phyloP scores from a whole-genome alignment of 2,797 vertebrate genomes.

The Lacerta agilis region DNA sequence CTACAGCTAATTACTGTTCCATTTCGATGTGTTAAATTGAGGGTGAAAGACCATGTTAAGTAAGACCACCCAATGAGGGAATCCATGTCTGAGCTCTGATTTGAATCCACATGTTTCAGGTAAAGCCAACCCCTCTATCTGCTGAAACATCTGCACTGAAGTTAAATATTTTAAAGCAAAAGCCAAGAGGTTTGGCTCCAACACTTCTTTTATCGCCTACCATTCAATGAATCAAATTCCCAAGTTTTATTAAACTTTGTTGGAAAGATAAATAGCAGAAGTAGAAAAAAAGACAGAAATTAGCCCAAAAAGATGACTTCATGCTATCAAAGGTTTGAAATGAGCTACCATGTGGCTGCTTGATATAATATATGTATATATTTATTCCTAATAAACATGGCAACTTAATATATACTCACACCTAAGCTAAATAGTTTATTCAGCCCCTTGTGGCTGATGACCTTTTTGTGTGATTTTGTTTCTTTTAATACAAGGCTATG shows the following conservation, averaged over 20 bases:
- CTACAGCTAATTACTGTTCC: neutral
- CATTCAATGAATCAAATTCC: constrained; percentile 9
- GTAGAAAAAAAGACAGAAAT: neutral
- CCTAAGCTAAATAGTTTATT: neutral
- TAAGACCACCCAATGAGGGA: neutral
- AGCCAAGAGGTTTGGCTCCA: neutral
- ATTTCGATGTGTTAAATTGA: neutral
- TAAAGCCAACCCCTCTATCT: neutral
- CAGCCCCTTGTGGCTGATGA: neutral
- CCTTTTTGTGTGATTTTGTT: neutral
- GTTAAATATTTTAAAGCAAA: neutral
- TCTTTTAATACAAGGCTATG: constrained; percentile 11
- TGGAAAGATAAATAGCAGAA: neutral
- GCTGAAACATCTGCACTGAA: neutral
- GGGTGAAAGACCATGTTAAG: neutral
- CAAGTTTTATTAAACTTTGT: neutral
- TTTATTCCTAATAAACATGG: constrained; percentile 8
- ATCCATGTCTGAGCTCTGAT: neutral
- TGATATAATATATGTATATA: neutral
- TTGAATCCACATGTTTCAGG: neutral
- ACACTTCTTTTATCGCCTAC: constrained; percentile 19
- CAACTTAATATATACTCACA: neutral
- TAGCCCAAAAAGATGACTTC: neutral
- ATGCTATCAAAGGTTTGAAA: constrained; percentile 6
- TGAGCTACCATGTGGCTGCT: neutral